Conservation (phyloP, 2,797 vertebrate genomes). For the Agapornis canus region DNA sequence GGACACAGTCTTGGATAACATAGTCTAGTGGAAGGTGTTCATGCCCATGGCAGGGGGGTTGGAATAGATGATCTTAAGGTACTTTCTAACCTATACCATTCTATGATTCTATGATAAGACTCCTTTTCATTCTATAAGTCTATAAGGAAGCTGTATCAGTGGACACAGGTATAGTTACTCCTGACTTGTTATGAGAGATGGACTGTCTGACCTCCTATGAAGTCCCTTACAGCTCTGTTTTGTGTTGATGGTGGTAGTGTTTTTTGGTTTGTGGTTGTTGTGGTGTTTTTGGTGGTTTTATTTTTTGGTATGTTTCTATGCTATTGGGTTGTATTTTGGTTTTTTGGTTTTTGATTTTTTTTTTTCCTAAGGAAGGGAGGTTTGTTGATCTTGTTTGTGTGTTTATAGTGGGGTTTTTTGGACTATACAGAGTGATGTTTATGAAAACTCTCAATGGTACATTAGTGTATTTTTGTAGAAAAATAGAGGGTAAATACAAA, state of each 20-base stretch:
- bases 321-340: neutral
- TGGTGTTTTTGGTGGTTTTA: neutral
- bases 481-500: neutral
- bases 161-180: too few species aligned
- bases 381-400: neutral
- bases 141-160: neutral
- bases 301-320: neutral
- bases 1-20: neutral
- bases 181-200: neutral
- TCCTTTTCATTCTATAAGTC: too few species aligned
- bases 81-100: neutral
- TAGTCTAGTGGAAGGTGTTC: neutral
- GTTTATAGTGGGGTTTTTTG: neutral
- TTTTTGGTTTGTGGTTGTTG: neutral
- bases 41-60: neutral
- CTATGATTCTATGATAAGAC: neutral
- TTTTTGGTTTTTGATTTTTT: neutral
- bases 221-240: neutral
- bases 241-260: neutral
- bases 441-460: neutral
- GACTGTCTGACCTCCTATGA: neutral
- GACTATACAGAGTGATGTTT: accelerated
- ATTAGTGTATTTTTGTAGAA: neutral
- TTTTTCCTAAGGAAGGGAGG: neutral
- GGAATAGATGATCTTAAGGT: neutral